A percentile compares a stretch with the other conserved stretches of the same genome.
These are phyloP conservation scores for Tetrapedia diversipes DNA, from an alignment of 2,888 invertebrate species.

Conservation along the genomic window DNA sequence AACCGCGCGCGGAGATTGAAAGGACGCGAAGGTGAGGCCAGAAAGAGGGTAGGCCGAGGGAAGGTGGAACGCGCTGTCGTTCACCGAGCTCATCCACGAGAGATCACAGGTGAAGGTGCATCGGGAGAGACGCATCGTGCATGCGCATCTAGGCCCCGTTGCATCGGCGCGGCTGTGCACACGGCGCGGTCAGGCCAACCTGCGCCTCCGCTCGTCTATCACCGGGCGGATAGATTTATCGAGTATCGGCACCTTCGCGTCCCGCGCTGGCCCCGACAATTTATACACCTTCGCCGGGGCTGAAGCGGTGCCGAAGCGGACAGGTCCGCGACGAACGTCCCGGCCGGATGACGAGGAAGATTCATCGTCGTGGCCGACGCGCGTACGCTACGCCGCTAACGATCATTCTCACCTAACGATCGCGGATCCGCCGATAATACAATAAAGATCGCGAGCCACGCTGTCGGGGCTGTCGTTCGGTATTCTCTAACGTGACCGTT, in stretches of 20 bases:
- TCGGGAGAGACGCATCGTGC: constrained; percentile 51
- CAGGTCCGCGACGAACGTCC: constrained; percentile 62
- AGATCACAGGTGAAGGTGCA: constrained; percentile 70
- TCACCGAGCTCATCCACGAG: constrained; percentile 53
- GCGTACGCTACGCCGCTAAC: constrained; percentile 50
- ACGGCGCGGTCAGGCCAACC: constrained; percentile 49
- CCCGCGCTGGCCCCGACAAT: constrained; percentile 68
- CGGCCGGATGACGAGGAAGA: constrained; percentile 62
- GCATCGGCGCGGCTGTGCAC: constrained; percentile 46
- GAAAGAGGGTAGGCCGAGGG: constrained; percentile 18
- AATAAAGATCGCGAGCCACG: constrained; percentile 43
- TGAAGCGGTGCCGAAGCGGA: constrained; percentile 51
- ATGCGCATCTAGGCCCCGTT: constrained; percentile 36
- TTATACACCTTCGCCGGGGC: constrained; percentile 70
- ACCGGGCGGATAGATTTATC: constrained; percentile 78
- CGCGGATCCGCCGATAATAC: constrained; percentile 52
- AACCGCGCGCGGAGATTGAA: background rate
- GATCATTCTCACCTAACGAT: constrained; percentile 62
- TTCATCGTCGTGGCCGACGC: constrained; percentile 45
- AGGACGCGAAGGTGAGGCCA: background rate
- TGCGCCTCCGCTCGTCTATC: constrained; percentile 76
- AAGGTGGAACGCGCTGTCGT: constrained; percentile 58
- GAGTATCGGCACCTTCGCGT: constrained; percentile 78
- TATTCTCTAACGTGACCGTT: constrained; percentile 27
- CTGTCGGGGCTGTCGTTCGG: constrained; percentile 45